Percentiles rank a stretch among this genome's conserved stretches.
These are phyloP conservation scores for Amblyteles armatorius DNA, from an alignment of 2,888 invertebrate genomes.

Conservation along the genomic window DNA sequence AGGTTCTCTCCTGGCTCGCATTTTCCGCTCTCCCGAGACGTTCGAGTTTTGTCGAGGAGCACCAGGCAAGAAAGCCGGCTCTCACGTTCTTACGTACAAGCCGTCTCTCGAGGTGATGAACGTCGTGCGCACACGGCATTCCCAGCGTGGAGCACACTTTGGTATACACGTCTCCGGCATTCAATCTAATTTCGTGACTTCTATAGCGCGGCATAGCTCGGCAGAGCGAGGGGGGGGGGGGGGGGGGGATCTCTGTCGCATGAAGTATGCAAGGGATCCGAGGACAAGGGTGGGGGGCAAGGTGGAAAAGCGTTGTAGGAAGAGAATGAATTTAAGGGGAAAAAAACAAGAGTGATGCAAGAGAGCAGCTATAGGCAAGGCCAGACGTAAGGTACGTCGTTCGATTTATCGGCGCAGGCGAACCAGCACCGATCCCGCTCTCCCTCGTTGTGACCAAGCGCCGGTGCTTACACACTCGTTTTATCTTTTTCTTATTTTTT, in stretches of 20 bases:
- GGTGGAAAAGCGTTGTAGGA: constrained; percentile 14
- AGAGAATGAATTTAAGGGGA: constrained; percentile 21
- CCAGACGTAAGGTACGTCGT: constrained; percentile 54
- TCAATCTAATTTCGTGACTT: constrained; percentile 58
- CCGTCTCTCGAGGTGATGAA: constrained; percentile 12
- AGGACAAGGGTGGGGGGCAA: constrained; percentile 27
- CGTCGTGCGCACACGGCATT: neutral
- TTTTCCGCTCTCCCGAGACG: constrained; percentile 14
- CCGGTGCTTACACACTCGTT: constrained; percentile 53
- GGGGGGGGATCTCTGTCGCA: constrained; percentile 27
- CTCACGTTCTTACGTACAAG: constrained; percentile 8
- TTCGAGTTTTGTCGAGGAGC: constrained; percentile 1
- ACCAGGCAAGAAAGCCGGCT: constrained; percentile 6
- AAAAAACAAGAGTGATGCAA: constrained; percentile 32
- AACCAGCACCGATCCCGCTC: constrained; percentile 53
- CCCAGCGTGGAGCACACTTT: constrained; percentile 3
- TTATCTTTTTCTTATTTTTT: constrained; percentile 41
- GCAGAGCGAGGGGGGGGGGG: neutral
- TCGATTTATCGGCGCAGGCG: constrained; percentile 68
- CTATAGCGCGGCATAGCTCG: constrained; percentile 22
- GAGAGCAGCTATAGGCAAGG: constrained; percentile 37
- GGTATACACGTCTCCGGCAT: constrained; percentile 37
- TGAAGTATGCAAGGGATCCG: constrained; percentile 52
- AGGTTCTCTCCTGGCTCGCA: neutral
- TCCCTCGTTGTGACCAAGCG: constrained; percentile 56